A percentile compares a stretch with the other conserved stretches of the same genome.
Conservation (phyloP, 2,888 invertebrate genomes). For the Zele albiditarsus region DNA sequence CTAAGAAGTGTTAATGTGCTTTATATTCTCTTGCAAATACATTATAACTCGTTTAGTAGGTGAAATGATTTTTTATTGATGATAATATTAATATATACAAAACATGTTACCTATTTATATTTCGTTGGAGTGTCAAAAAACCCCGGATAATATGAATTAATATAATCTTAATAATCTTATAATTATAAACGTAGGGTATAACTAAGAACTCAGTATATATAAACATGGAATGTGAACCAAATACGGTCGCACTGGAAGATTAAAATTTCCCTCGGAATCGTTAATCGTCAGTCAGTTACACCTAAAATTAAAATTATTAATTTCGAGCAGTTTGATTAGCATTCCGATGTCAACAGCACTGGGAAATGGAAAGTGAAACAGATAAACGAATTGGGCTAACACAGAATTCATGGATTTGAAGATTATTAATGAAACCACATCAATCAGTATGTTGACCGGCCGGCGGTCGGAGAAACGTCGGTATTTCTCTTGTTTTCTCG, state of each 20-base stretch:
- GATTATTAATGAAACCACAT: slow-evolving; percentile 5
- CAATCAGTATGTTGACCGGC: slow-evolving; percentile 22
- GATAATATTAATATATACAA: slow-evolving; percentile 50
- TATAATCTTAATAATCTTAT: slow-evolving; percentile 39
- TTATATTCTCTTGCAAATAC: slow-evolving; percentile 29
- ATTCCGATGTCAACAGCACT: background rate
- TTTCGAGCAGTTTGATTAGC: background rate
- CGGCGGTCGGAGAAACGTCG: slow-evolving; percentile 13
- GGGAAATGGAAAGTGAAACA: background rate
- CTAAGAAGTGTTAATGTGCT: background rate
- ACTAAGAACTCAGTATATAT: slow-evolving; percentile 3
- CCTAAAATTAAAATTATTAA: slow-evolving; percentile 8
- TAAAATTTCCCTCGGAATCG: background rate
- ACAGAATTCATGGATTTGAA: background rate
- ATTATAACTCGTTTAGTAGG: slow-evolving; percentile 7
- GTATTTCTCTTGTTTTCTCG: background rate
- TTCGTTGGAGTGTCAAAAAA: background rate
- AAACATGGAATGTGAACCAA: background rate
- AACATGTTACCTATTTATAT: background rate
- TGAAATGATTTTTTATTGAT: slow-evolving; percentile 39
- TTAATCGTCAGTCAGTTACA: slow-evolving; percentile 17
- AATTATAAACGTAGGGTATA: slow-evolving; percentile 6
- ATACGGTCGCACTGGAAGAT: background rate
- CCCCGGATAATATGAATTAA: slow-evolving; percentile 2
- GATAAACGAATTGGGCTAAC: background rate